Percentiles rank a stretch among this genome's conserved stretches.
Evolutionary conservation across 2,113 vertebrate genomes (phyloP).

Genomic region (Corythornis madagascariensis): DNA sequence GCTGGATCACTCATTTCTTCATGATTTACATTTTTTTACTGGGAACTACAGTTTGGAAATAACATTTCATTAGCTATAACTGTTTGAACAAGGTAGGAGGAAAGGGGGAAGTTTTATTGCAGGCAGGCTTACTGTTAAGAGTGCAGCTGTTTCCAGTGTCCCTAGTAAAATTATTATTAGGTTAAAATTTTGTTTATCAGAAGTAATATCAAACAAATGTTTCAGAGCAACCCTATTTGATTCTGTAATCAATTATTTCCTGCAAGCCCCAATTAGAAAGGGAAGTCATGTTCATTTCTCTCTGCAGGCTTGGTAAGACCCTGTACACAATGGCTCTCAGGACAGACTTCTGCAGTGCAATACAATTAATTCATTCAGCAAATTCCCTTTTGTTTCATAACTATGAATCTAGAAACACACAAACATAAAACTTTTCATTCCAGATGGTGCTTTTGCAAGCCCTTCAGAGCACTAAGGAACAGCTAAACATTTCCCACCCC

Average conservation of each 20-base stretch:
- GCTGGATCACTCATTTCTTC: background rate
- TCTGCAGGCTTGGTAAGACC: conserved; percentile 30
- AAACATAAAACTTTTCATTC: conserved; percentile 19
- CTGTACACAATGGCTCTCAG: conserved; percentile 1
- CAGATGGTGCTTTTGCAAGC: conserved; percentile 39
- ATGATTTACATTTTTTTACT: background rate
- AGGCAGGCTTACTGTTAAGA: conserved; percentile 7
- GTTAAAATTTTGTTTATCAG: conserved; percentile 7
- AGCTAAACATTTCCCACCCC: background rate
- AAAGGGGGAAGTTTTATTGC: conserved; percentile 4
- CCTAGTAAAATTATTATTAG: conserved; percentile 28
- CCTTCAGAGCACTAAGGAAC: conserved; percentile 15
- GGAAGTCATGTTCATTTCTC: conserved; percentile 34
- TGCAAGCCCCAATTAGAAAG: conserved; percentile 52
- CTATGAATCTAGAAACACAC: background rate
- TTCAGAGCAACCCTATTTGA: background rate
- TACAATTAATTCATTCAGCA: conserved; percentile 55
- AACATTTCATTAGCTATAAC: background rate
- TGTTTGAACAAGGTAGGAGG: background rate
- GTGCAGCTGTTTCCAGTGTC: conserved; percentile 8
- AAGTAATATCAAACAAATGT: conserved; percentile 49
- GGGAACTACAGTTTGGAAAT: background rate
- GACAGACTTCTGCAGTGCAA: background rate
- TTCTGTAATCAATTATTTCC: conserved; percentile 56
- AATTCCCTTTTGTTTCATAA: conserved; percentile 57